A percentile compares a stretch with the other conserved stretches of the same genome.
phyloP scores from a whole-genome alignment of 2,797 vertebrate species.

The Channallabes apus region DNA sequence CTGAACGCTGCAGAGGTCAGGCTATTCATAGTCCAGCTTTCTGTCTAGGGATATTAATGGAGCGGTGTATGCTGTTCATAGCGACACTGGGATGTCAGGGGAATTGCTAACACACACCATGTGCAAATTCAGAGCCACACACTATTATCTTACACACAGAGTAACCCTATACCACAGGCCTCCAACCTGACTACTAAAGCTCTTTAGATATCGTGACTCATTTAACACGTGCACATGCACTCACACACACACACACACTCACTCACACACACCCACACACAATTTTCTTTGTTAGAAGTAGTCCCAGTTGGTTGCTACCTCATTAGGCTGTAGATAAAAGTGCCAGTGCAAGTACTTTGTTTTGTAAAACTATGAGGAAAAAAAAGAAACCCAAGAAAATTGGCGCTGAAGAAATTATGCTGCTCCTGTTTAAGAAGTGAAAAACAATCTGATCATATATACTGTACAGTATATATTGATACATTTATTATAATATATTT shows the following conservation, averaged over 20 bases:
- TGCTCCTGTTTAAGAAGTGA: neutral
- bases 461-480: no score
- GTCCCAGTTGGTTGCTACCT: neutral
- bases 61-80: neutral
- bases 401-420: neutral
- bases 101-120: neutral
- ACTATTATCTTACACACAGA: neutral
- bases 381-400: constrained; percentile 2
- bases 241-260: neutral
- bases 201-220: neutral
- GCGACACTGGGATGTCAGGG: constrained; percentile 24
- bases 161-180: neutral
- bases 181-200: neutral
- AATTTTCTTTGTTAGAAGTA: neutral
- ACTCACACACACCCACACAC: neutral
- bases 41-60: constrained; percentile 51
- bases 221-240: neutral
- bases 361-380: neutral
- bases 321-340: neutral
- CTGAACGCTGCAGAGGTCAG: constrained; percentile 62
- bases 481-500: no score
- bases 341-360: neutral
- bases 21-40: constrained; percentile 72
- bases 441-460: neutral
- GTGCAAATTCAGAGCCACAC: neutral